These are phyloP conservation scores for Tenualosa thibaudeaui DNA, from an alignment of 2,797 vertebrate genomes.

Conservation along the genomic window DNA sequence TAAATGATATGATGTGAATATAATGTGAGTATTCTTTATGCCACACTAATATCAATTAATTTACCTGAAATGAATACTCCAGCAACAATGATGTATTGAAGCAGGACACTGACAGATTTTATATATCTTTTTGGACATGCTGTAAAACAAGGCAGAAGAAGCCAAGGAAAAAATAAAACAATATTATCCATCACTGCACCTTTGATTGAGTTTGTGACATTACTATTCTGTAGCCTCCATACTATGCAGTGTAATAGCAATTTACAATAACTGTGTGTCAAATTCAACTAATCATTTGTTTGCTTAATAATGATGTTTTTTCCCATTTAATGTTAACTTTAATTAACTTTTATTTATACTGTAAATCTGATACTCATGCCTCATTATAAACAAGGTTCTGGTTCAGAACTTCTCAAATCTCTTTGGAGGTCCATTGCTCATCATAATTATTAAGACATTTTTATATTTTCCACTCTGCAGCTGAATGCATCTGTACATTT, in stretches of 20 bases:
- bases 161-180: not conserved
- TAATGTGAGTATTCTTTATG: not conserved
- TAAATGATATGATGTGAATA: not conserved
- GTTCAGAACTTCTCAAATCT: too few relatives aligned
- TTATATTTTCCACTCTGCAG: not conserved
- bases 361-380: too few relatives aligned
- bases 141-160: not conserved
- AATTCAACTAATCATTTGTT: not conserved
- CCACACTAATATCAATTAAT: not conserved
- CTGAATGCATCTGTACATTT: not conserved
- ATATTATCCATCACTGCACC: not conserved
- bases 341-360: too few relatives aligned
- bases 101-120: not conserved
- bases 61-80: constrained; percentile 5
- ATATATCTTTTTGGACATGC: constrained; percentile 13
- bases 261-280: not conserved
- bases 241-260: not conserved
- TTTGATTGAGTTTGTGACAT: not conserved
- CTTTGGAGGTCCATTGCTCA: not conserved
- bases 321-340: too few relatives aligned
- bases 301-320: too few relatives aligned
- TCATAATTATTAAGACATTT: not conserved
- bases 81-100: not conserved
- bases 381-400: too few relatives aligned
- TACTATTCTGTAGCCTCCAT: not conserved